phyloP scores from a whole-genome alignment of 2,113 vertebrate species.

The Abramis brama region DNA sequence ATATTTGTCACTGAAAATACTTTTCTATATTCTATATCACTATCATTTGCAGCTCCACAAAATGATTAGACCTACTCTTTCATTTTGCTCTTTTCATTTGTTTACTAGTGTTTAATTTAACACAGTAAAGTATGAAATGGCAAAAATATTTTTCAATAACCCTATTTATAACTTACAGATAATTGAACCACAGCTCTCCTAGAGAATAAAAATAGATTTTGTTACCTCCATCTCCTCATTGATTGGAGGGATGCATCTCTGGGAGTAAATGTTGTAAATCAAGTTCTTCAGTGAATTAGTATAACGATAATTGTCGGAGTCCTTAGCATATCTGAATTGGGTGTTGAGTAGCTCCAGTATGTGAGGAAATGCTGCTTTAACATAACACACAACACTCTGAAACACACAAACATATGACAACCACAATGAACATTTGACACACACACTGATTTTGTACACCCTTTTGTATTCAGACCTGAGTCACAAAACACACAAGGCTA shows the following conservation, averaged over 20 bases:
- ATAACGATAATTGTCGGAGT: constrained; percentile 62
- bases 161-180: background rate
- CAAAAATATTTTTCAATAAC: background rate
- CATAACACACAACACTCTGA: constrained; percentile 65
- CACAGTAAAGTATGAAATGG: background rate
- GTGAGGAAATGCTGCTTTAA: constrained; percentile 67
- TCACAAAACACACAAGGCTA: background rate
- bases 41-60: background rate
- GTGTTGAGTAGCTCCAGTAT: constrained; percentile 64
- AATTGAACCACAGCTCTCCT: background rate
- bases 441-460: background rate
- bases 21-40: background rate
- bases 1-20: background rate
- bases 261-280: constrained; percentile 62
- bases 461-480: background rate
- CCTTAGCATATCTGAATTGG: constrained; percentile 60
- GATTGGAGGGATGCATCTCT: constrained; percentile 62
- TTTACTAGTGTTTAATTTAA: background rate
- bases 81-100: background rate
- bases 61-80: too few relatives aligned
- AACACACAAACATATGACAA: constrained; percentile 38
- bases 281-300: constrained; percentile 56
- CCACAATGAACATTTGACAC: background rate
- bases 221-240: constrained; percentile 65
- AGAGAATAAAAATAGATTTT: background rate